Percentiles rank a stretch among this genome's conserved stretches.
phyloP scores from a whole-genome alignment of 2,888 invertebrate species.

The Escarpia spicata region DNA sequence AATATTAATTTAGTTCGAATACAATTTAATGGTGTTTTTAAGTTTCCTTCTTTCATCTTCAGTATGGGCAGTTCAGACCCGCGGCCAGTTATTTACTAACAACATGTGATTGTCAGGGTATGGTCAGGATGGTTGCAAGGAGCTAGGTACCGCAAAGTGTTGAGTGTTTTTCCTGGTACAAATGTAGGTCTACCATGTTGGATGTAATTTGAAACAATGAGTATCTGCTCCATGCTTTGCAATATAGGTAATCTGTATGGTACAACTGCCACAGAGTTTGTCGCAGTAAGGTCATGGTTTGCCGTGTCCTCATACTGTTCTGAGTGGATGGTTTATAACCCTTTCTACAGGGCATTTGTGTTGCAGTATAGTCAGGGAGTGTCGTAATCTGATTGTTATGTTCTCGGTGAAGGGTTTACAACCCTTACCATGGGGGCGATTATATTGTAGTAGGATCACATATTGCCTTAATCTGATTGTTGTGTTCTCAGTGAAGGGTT shows the following conservation, averaged over 20 bases:
- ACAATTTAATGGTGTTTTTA: too few species aligned
- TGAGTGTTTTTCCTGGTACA: too few species aligned
- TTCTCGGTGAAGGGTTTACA: not conserved
- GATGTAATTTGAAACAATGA: too few species aligned
- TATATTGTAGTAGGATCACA: conserved; percentile 72
- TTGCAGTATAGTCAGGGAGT: conserved; percentile 74
- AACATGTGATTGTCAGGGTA: too few species aligned
- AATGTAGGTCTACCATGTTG: too few species aligned
- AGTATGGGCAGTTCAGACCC: too few species aligned
- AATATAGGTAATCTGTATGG: too few species aligned
- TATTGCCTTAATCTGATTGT: conserved; percentile 77
- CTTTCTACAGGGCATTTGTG: conserved; percentile 17
- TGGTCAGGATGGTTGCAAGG: too few species aligned
- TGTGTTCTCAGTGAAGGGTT: conserved; percentile 50
- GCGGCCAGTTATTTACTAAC: too few species aligned
- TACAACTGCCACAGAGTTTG: not conserved
- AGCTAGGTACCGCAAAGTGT: too few species aligned
- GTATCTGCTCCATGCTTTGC: not conserved
- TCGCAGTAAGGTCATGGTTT: conserved; percentile 74
- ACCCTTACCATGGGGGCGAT: not conserved
- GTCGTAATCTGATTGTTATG: conserved; percentile 77
- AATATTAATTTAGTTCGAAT: not conserved
- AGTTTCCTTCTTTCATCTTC: too few species aligned
- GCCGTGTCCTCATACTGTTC: conserved; percentile 75
- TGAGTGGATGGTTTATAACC: not conserved